Percentiles rank a stretch among this genome's conserved stretches.
phyloP scores from a whole-genome alignment of 2,113 vertebrate genomes.

The Eolophus roseicapilla region DNA sequence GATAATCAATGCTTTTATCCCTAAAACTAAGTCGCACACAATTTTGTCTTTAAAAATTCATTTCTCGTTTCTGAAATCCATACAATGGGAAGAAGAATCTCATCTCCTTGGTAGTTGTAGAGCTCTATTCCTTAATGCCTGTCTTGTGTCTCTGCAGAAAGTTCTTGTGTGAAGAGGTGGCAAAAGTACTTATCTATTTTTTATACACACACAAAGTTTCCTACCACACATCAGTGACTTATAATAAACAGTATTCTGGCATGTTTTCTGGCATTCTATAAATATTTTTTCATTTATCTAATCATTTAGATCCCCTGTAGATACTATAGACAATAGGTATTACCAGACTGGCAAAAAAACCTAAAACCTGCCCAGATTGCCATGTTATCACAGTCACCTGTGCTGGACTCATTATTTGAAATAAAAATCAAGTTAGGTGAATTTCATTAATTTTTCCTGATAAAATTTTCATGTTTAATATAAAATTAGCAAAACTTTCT shows the following conservation, averaged over 20 bases:
- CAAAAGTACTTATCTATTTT: not conserved
- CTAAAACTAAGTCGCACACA: not conserved
- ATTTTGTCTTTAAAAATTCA: not conserved
- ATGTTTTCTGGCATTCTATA: not conserved
- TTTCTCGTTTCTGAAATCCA: not conserved
- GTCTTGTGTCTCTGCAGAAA: not conserved
- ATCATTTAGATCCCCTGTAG: not conserved
- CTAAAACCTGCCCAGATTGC: not conserved
- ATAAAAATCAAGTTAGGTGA: not conserved
- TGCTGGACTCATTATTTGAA: not conserved
- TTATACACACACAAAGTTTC: not conserved
- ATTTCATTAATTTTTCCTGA: not conserved
- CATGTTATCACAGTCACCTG: not conserved
- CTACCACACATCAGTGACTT: not conserved
- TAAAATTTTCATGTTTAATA: not conserved
- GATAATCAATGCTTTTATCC: constrained; percentile 18
- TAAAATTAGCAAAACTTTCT: not conserved
- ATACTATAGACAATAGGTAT: not conserved
- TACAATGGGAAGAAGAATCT: not conserved
- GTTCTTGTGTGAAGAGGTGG: not conserved
- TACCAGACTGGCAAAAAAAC: not conserved
- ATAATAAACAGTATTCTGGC: not conserved
- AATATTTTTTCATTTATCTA: not conserved
- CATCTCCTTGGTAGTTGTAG: not conserved
- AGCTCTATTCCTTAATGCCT: not conserved